phyloP scores from a whole-genome alignment of 1,140 invertebrate genomes.

The Holcopasites calliopsidis region DNA sequence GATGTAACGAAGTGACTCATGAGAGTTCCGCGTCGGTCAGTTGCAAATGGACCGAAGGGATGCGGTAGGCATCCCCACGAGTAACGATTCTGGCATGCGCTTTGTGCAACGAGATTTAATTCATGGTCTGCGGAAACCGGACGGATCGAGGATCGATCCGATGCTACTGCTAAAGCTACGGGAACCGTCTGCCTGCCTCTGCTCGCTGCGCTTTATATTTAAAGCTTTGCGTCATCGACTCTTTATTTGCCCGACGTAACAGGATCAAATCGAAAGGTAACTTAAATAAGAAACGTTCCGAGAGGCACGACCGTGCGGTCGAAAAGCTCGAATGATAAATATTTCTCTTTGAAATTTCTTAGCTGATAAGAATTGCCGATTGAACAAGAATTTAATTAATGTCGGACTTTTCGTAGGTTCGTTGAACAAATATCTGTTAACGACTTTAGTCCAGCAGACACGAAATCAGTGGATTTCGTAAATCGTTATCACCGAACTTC shows the following conservation, averaged over 20 bases:
- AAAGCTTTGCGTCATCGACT: background rate
- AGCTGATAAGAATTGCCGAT: too few relatives aligned
- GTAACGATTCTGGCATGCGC: constrained; percentile 27
- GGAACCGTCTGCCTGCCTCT: background rate
- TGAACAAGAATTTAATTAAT: too few relatives aligned
- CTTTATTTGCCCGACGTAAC: background rate
- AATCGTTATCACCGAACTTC: too few relatives aligned
- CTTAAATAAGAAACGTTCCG: too few relatives aligned
- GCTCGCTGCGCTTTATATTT: background rate
- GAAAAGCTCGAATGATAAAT: too few relatives aligned
- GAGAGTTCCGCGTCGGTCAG: constrained; percentile 31
- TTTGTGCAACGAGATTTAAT: constrained; percentile 32
- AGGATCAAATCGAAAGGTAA: too few relatives aligned
- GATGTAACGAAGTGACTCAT: constrained; percentile 52
- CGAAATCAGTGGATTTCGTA: too few relatives aligned
- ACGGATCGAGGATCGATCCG: constrained; percentile 23
- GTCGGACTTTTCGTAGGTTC: too few relatives aligned
- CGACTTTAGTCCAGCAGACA: too few relatives aligned
- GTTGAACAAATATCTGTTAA: too few relatives aligned
- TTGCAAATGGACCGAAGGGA: constrained; percentile 56
- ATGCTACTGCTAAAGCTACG: background rate
- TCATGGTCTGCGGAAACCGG: constrained; percentile 11
- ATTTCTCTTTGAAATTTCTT: too few relatives aligned
- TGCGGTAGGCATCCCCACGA: background rate
- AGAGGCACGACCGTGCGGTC: too few relatives aligned